Evolutionary conservation across 2,113 vertebrate genomes (phyloP).

Genomic region (Sclerurus mexicanus): DNA sequence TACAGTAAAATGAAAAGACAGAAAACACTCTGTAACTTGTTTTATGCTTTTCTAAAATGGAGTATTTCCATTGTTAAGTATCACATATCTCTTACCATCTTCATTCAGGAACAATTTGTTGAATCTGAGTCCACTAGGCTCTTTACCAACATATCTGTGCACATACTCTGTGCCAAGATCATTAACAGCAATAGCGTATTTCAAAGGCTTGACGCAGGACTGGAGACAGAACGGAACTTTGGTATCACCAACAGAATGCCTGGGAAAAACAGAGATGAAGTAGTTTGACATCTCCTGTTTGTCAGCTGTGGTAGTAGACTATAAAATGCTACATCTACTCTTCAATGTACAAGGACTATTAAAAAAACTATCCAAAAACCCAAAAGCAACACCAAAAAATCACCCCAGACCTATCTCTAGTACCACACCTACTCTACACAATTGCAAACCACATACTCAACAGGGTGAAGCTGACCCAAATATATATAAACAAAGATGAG

Average conservation of each 20-base stretch:
- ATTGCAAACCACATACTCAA: not conserved
- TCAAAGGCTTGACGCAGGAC: constrained; percentile 96
- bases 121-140: constrained; percentile 95
- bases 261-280: constrained; percentile 54
- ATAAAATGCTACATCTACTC: not conserved
- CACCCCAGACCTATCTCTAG: not conserved
- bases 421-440: not conserved
- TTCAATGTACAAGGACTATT: not conserved
- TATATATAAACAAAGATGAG: not conserved
- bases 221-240: constrained; percentile 98
- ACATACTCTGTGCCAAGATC: constrained; percentile 97
- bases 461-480: not conserved
- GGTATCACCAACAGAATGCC: constrained; percentile 95
- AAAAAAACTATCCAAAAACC: not conserved
- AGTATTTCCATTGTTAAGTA: not conserved
- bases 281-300: not conserved
- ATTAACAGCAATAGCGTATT: constrained; percentile 94
- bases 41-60: not conserved
- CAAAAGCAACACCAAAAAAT: not conserved
- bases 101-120: constrained; percentile 98
- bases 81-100: constrained; percentile 83
- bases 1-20: not conserved
- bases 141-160: constrained; percentile 96
- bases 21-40: not conserved
- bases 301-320: not conserved